Conservation (phyloP, 1,140 invertebrate species). For the Neodiprion fabricii region DNA sequence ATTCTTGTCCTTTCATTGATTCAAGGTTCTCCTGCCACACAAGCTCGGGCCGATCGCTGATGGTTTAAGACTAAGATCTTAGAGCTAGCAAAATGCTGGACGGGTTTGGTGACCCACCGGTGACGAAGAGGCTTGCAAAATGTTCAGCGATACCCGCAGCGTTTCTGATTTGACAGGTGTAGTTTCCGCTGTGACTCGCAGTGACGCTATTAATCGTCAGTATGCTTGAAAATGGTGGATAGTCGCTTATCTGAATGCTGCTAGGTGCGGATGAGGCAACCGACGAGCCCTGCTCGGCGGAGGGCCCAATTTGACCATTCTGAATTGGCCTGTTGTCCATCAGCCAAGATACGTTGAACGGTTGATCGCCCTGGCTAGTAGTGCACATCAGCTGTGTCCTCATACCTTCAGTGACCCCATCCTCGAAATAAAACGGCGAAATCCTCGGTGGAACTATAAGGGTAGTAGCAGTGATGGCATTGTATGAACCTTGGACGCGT, state of each 20-base stretch:
- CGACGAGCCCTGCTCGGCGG: slow-evolving; percentile 29
- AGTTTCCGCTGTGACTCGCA: slow-evolving; percentile 70
- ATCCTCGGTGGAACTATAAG: slow-evolving; percentile 69
- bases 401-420: slow-evolving; percentile 67
- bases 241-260: slow-evolving; percentile 62
- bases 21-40: no score
- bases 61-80: no score
- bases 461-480: slow-evolving; percentile 29
- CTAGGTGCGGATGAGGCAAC: slow-evolving; percentile 6
- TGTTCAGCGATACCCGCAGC: slow-evolving; percentile 65
- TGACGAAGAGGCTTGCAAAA: slow-evolving; percentile 69
- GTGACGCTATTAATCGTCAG: slow-evolving; percentile 69
- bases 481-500: no score
- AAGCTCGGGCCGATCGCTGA: no score
- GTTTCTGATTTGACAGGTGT: slow-evolving; percentile 71
- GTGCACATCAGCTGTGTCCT: slow-evolving; percentile 71
- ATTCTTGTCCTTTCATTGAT: no score
- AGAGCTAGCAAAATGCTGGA: background rate
- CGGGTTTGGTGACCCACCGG: slow-evolving; percentile 48
- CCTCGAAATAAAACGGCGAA: slow-evolving; percentile 66
- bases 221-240: slow-evolving; percentile 63
- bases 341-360: slow-evolving; percentile 68
- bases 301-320: slow-evolving; percentile 34
- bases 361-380: slow-evolving; percentile 68
- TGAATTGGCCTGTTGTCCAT: slow-evolving; percentile 62